Percentiles rank a stretch among this genome's conserved stretches.
These are phyloP conservation scores for Phasianus colchicus DNA, from an alignment of 2,113 vertebrate genomes.

Conservation along the genomic window DNA sequence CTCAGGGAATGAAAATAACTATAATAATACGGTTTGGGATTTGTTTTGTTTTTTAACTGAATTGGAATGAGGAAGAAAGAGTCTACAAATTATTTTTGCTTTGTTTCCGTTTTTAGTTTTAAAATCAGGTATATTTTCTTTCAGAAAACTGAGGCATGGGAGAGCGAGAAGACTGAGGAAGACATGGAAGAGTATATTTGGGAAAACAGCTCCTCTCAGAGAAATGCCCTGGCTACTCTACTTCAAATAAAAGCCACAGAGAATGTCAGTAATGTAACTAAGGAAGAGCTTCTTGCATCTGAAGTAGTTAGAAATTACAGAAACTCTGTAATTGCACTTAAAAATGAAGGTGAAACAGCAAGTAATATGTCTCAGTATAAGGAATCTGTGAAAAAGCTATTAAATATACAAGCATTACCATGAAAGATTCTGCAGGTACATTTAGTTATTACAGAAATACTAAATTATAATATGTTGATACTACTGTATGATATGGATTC, in stretches of 20 bases:
- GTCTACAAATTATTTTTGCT: not conserved
- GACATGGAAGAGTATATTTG: conserved; percentile 95
- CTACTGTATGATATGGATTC: not conserved
- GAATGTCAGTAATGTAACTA: conserved; percentile 41
- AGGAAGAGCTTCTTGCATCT: conserved; percentile 83
- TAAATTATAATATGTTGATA: not conserved
- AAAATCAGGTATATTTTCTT: not conserved
- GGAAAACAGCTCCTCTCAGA: conserved; percentile 90
- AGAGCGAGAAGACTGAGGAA: conserved; percentile 85
- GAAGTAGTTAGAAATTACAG: conserved; percentile 85
- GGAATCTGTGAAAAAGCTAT: conserved; percentile 88
- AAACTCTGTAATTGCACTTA: conserved; percentile 82
- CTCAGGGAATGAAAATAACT: not conserved
- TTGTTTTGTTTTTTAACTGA: not conserved
- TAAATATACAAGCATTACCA: conserved; percentile 64
- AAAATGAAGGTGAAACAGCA: conserved; percentile 90
- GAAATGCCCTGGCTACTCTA: conserved; percentile 82
- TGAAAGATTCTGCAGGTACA: not conserved
- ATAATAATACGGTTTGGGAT: not conserved
- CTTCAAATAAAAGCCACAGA: conserved; percentile 75
- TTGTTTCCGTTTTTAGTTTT: not conserved
- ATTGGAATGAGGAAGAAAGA: not conserved
- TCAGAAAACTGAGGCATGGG: conserved; percentile 95
- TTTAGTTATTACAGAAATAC: not conserved
- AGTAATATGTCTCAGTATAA: conserved; percentile 85